Percentiles rank a stretch among this genome's conserved stretches.
These are phyloP conservation scores for Columba guinea DNA, from an alignment of 2,797 vertebrate species.

Conservation along the genomic window DNA sequence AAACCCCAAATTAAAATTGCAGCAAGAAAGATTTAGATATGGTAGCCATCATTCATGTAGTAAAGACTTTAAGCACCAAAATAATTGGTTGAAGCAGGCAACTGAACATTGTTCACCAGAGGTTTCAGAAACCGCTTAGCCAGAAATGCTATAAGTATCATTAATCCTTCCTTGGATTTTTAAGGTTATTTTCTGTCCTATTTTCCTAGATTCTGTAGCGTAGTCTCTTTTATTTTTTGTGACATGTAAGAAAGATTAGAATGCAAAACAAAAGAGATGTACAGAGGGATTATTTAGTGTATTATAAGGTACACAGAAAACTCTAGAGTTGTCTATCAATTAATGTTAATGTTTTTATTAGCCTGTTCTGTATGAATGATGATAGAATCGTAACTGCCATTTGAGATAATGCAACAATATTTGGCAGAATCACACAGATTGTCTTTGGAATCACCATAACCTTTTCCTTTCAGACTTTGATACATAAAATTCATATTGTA, in stretches of 20 bases:
- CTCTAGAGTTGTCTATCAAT: not conserved
- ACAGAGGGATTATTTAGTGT: not conserved
- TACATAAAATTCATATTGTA: not conserved
- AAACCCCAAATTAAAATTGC: not conserved
- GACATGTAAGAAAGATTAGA: not conserved
- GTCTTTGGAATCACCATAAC: not conserved
- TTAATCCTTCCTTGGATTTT: not conserved
- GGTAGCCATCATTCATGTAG: accelerated
- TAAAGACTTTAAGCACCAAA: not conserved
- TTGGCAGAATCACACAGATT: not conserved
- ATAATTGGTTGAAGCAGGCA: not conserved
- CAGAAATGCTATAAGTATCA: not conserved
- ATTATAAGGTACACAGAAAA: not conserved
- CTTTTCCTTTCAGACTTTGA: not conserved
- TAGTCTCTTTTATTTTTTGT: not conserved
- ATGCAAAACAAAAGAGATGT: not conserved
- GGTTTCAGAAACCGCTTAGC: not conserved
- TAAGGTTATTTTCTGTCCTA: not conserved
- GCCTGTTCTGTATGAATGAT: not conserved
- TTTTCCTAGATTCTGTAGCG: not conserved
- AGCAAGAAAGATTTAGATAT: not conserved
- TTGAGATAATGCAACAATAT: not conserved
- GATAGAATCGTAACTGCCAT: not conserved
- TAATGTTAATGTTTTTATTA: not conserved
- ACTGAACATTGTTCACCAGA: not conserved